Percentiles rank a stretch among this genome's conserved stretches.
phyloP scores from a whole-genome alignment of 2,888 invertebrate genomes.

The Hypselothyrea guttata region DNA sequence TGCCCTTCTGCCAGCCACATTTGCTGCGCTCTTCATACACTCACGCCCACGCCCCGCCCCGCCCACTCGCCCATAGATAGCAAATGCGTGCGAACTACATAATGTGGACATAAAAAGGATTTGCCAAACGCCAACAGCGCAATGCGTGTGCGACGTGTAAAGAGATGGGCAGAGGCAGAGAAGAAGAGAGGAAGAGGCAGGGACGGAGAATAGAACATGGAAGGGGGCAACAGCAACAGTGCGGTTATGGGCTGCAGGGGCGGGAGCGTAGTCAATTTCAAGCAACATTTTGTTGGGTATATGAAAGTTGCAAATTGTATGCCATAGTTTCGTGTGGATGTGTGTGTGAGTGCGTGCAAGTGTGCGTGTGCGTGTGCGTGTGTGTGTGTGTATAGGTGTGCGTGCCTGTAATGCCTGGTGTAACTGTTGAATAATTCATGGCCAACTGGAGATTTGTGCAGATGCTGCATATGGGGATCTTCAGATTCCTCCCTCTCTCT shows the following conservation, averaged over 20 bases:
- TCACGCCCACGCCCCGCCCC: not conserved
- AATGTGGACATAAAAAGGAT: constrained; percentile 81
- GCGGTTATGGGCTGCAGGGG: too few species aligned
- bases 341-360: not conserved
- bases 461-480: constrained; percentile 52
- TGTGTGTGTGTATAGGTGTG: not conserved
- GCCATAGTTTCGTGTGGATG: constrained; percentile 50
- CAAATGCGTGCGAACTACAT: constrained; percentile 72
- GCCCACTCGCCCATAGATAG: constrained; percentile 33
- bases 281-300: constrained; percentile 35
- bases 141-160: constrained; percentile 11
- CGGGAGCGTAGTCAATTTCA: constrained; percentile 47
- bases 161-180: not conserved
- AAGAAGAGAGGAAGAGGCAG: too few species aligned
- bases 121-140: constrained; percentile 53
- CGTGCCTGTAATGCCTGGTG: constrained; percentile 39
- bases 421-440: constrained; percentile 76
- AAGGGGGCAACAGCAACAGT: too few species aligned
- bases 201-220: not conserved
- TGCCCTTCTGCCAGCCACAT: too few species aligned
- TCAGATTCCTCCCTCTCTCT: constrained; percentile 24
- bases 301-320: constrained; percentile 72
- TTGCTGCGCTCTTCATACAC: too few species aligned
- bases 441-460: constrained; percentile 73
- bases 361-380: not conserved